A percentile compares a stretch with the other conserved stretches of the same genome.
Conservation (phyloP, 2,888 invertebrate species). For the Synanthedon tipuliformis region DNA sequence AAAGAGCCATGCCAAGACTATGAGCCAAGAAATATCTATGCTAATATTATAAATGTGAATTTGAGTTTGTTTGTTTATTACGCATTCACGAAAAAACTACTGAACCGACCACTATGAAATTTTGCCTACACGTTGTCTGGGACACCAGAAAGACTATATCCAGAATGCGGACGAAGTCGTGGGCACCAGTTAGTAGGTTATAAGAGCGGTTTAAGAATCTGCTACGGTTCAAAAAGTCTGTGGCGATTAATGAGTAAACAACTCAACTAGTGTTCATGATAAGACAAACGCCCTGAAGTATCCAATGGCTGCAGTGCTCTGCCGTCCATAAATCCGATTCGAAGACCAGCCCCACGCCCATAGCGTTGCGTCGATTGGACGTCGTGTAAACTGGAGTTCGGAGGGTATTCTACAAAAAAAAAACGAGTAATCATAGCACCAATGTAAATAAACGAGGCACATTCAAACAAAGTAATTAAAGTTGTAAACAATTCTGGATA, state of each 20-base stretch:
- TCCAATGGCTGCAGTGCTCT: slow-evolving; percentile 90
- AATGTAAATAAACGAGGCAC: neutral
- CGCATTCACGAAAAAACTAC: too few relatives aligned
- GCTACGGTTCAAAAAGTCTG: too few relatives aligned
- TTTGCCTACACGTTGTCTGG: too few relatives aligned
- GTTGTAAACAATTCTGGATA: neutral
- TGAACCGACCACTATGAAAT: too few relatives aligned
- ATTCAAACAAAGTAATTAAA: neutral
- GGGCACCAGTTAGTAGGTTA: too few relatives aligned
- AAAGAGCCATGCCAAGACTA: too few relatives aligned
- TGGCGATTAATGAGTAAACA: neutral
- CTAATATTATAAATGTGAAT: too few relatives aligned
- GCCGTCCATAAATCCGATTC: slow-evolving; percentile 87
- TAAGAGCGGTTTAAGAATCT: too few relatives aligned
- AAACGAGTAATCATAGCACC: slow-evolving; percentile 1
- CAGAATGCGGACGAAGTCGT: too few relatives aligned
- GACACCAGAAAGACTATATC: too few relatives aligned
- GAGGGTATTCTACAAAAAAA: slow-evolving; percentile 78
- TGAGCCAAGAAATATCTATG: too few relatives aligned
- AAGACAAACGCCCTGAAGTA: slow-evolving; percentile 90
- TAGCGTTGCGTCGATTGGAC: slow-evolving; percentile 85
- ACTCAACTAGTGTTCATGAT: slow-evolving; percentile 81
- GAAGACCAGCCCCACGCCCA: slow-evolving; percentile 92
- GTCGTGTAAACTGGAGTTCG: slow-evolving; percentile 92
- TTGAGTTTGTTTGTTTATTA: too few relatives aligned